Evolutionary conservation across 2,113 vertebrate species (phyloP).

Genomic region (Pan troglodytes): NHGRI_mPanTro3-v2.1_pri NC_072409.2:107304501-107305000

Average conservation of each 20-base stretch:
- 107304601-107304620: background rate
- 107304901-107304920: background rate
- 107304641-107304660: background rate
- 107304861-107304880: background rate
- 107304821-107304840: background rate
- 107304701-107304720: conserved; percentile 10
- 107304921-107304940: background rate
- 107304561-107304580: background rate
- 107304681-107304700: background rate
- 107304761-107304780: background rate
- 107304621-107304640: background rate
- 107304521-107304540: background rate
- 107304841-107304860: background rate
- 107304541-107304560: background rate
- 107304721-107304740: background rate
- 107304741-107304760: background rate
- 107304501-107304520: background rate
- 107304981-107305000: background rate
- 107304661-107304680: background rate
- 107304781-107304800: background rate
- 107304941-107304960: background rate
- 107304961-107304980: background rate
- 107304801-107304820: background rate
- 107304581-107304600: background rate
- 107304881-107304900: background rate